A percentile compares a stretch with the other conserved stretches of the same genome.
These are phyloP conservation scores for Iphiclides podalirius DNA, from an alignment of 2,888 invertebrate genomes.

Conservation along the genomic window DNA sequence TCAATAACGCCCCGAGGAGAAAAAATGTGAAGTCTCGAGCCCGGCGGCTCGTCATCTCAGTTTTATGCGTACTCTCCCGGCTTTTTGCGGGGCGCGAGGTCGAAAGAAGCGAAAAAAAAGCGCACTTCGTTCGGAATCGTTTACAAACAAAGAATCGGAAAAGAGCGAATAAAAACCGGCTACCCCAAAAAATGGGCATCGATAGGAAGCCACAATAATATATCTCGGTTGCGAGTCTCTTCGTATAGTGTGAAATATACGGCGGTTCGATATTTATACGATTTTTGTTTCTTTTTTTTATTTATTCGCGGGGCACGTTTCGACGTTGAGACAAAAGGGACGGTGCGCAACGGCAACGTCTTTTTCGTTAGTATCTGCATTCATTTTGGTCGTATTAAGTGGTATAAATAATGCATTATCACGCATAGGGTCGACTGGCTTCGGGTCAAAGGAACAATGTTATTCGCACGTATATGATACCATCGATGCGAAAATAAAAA, in stretches of 20 bases:
- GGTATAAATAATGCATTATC: constrained; percentile 79
- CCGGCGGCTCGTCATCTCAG: constrained; percentile 38
- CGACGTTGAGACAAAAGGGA: constrained; percentile 36
- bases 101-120: constrained; percentile 47
- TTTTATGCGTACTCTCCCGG: constrained; percentile 36
- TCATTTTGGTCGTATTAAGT: constrained; percentile 73
- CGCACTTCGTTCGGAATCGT: constrained; percentile 60
- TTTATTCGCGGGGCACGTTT: constrained; percentile 64
- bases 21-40: constrained; percentile 24
- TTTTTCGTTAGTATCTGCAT: constrained; percentile 75
- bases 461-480: constrained; percentile 50
- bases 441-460: constrained; percentile 58
- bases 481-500: constrained; percentile 28
- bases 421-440: constrained; percentile 53
- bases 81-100: constrained; percentile 36
- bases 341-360: constrained; percentile 52
- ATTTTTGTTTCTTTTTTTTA: constrained; percentile 75
- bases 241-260: constrained; percentile 75
- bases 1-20: constrained; percentile 22
- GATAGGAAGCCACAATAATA: constrained; percentile 66
- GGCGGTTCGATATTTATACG: constrained; percentile 75
- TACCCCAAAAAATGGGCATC: constrained; percentile 51
- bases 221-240: constrained; percentile 65
- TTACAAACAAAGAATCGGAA: constrained; percentile 70
- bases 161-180: constrained; percentile 41